phyloP scores from a whole-genome alignment of 2,888 invertebrate genomes.

The Formica aserva region DNA sequence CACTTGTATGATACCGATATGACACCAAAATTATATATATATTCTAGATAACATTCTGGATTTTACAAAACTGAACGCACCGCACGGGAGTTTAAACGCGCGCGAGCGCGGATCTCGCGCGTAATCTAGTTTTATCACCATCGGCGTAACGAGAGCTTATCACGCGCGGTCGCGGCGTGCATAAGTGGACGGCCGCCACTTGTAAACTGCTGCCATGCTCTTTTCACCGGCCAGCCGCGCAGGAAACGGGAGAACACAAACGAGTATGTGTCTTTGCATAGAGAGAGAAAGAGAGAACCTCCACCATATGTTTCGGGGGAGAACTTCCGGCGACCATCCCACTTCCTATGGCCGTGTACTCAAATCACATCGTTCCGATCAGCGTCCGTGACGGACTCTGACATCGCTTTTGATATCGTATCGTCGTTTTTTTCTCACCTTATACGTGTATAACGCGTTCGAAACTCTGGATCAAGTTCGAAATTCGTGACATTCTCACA shows the following conservation, averaged over 20 bases:
- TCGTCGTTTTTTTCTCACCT: conserved; percentile 26
- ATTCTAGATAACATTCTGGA: neutral
- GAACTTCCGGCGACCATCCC: conserved; percentile 82
- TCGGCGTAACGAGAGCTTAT: conserved; percentile 48
- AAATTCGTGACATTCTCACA: neutral
- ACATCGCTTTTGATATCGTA: conserved; percentile 22
- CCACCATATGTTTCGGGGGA: conserved; percentile 77
- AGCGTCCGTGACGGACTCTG: conserved; percentile 76
- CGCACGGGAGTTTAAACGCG: conserved; percentile 39
- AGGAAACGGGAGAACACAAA: conserved; percentile 70
- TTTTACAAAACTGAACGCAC: conserved; percentile 53
- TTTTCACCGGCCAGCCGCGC: conserved; percentile 67
- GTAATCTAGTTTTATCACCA: conserved; percentile 52
- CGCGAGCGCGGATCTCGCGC: neutral
- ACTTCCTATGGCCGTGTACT: conserved; percentile 78
- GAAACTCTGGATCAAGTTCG: neutral
- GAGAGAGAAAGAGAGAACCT: conserved; percentile 41
- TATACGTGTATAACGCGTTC: neutral
- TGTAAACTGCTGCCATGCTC: conserved; percentile 73
- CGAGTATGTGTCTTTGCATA: conserved; percentile 66
- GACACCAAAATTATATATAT: neutral
- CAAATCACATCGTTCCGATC: conserved; percentile 77
- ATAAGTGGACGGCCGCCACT: conserved; percentile 71
- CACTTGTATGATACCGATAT: neutral
- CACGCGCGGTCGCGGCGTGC: conserved; percentile 43